A percentile compares a stretch with the other conserved stretches of the same genome.
phyloP scores from a whole-genome alignment of 2,888 invertebrate species.

The Oithona nana region DNA sequence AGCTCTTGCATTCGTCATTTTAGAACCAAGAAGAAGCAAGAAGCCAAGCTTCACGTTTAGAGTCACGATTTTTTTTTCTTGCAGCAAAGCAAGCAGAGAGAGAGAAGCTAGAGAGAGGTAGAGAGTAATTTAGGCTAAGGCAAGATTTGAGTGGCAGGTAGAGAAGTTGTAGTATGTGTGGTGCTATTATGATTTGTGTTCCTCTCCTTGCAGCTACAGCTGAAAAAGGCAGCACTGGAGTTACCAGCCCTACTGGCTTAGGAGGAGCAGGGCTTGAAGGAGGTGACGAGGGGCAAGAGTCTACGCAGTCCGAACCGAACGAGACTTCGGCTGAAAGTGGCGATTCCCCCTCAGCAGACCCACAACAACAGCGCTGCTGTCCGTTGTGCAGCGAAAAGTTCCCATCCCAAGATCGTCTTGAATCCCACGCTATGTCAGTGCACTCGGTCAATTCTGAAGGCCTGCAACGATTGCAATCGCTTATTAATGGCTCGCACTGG shows the following conservation, averaged over 20 bases:
- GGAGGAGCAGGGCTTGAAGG: too few relatives aligned
- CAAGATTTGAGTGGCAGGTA: neutral
- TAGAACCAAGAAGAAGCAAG: too few relatives aligned
- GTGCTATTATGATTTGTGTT: neutral
- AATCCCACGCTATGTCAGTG: constrained; percentile 75
- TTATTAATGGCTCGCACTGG: constrained; percentile 80
- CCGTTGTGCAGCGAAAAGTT: constrained; percentile 83
- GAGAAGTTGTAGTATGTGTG: neutral
- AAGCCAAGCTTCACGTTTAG: too few relatives aligned
- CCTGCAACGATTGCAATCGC: constrained; percentile 59
- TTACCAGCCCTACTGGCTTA: too few relatives aligned
- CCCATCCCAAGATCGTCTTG: constrained; percentile 53
- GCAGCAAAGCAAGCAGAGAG: too few relatives aligned
- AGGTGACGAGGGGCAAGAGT: neutral
- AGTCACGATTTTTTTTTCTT: too few relatives aligned
- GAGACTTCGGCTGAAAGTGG: neutral
- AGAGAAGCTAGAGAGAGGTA: too few relatives aligned
- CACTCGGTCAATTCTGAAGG: constrained; percentile 88
- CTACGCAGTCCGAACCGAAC: neutral
- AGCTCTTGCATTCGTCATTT: too few relatives aligned
- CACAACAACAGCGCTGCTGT: too few relatives aligned
- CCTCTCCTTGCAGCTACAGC: neutral
- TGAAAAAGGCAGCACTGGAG: too few relatives aligned
- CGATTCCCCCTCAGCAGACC: too few relatives aligned
- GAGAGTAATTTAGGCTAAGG: too few relatives aligned